Percentiles rank a stretch among this genome's conserved stretches.
phyloP scores from a whole-genome alignment of 2,113 vertebrate species.

The Ardeotis arabs region DNA sequence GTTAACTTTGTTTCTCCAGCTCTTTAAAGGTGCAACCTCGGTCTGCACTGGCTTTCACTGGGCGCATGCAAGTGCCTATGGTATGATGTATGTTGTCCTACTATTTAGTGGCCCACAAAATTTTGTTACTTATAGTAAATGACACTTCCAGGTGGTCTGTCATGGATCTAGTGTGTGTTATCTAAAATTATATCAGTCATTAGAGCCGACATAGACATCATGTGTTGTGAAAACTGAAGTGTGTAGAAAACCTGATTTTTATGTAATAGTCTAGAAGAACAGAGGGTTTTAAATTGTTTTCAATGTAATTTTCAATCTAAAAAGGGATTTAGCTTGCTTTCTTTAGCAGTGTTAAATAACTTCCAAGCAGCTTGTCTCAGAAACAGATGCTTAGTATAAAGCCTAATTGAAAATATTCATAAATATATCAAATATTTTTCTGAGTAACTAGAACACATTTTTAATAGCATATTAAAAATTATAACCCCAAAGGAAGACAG shows the following conservation, averaged over 20 bases:
- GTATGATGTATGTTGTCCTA: not conserved
- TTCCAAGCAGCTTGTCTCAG: not conserved
- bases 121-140: not conserved
- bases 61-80: fast-evolving
- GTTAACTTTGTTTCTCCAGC: not conserved
- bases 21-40: not conserved
- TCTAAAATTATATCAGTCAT: not conserved
- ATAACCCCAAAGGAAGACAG: not conserved
- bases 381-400: constrained; percentile 25
- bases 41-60: not conserved
- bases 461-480: not conserved
- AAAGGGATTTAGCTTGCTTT: not conserved
- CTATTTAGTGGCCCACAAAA: not conserved
- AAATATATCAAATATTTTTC: constrained; percentile 22
- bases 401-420: not conserved
- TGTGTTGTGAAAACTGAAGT: not conserved
- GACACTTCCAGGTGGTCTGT: not conserved
- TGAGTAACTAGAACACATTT: not conserved
- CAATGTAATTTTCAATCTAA: not conserved
- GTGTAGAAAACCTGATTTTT: not conserved
- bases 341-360: not conserved
- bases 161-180: too few relatives aligned
- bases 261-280: not conserved
- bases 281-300: fast-evolving
- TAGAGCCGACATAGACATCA: not conserved